Base-by-base conservation (phyloP, 1,140 invertebrate species). In the Leptinotarsa lineolata region DNA sequence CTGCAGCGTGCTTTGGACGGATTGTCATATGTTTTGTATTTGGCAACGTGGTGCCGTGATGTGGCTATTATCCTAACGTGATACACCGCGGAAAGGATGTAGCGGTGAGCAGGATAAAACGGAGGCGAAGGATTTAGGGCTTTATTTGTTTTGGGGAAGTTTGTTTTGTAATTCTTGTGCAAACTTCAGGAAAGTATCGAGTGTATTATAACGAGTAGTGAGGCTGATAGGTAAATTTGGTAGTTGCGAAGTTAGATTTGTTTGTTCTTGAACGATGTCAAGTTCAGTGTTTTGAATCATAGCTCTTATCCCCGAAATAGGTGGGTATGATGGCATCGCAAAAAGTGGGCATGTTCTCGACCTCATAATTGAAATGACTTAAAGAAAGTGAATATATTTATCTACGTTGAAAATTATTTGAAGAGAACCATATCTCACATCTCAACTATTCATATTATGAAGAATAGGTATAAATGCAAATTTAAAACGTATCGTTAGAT, bases 21-120 rank as follows among this genome's bases (percentile, higher is more conserved):
- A 78, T 74, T 80, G 80, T 77, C 77, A 77, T 81, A 75, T 81
- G 78, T 79, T 81, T 80, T 79, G 77, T 81, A 76, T 76, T 81
- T 77, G 74, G 70, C 74, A 72, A 75, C 76, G 73, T 60, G 73
- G 70, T 76, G 66, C 61, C 68, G 54, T 68, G 60, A 73, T 74
- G 73, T 61, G 77, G 77, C 76, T 71, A 71, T 71, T 71, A 71
- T 71, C 48, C 69, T 71, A 45, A 71, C 69, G 68, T 44, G 48
- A 59, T 69, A 69, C 48, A 69, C 68, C 68, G 69, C 69, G 21
- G 45, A 68, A 68, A 68, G 66, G 66, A 68, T 68, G 48, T 54
- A 54, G 68, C 68, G 68, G 68, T 69, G 45, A 69, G 54, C 68
- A 69, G 68, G 68, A 69, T 69, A 69, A 69, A 69, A 69, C 68